phyloP scores from a whole-genome alignment of 2,888 invertebrate genomes.

The Pachydiplax longipennis region DNA sequence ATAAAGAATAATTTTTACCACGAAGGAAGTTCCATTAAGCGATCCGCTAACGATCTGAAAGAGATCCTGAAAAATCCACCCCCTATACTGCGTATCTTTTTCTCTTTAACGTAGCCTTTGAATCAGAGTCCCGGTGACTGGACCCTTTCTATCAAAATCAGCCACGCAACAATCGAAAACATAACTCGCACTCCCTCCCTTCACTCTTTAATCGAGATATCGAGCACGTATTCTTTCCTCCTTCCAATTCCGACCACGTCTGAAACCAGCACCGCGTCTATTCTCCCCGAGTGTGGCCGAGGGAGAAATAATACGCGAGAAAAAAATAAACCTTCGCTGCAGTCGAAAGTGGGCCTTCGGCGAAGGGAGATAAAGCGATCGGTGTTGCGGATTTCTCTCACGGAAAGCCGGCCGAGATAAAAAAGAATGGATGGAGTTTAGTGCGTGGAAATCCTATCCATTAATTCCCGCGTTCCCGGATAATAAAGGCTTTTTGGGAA shows the following conservation, averaged over 20 bases:
- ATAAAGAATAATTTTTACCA: too few relatives aligned
- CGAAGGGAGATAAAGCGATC: background rate
- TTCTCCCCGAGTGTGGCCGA: background rate
- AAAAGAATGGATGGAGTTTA: background rate
- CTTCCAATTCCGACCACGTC: background rate
- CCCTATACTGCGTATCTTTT: too few relatives aligned
- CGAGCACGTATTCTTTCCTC: background rate
- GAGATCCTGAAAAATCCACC: too few relatives aligned
- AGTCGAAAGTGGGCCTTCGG: background rate
- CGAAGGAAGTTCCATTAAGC: too few relatives aligned
- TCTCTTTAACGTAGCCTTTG: too few relatives aligned
- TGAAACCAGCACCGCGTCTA: background rate
- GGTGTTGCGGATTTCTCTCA: background rate
- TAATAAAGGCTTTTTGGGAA: background rate
- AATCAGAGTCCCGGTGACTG: too few relatives aligned
- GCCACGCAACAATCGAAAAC: background rate
- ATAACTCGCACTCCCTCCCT: background rate
- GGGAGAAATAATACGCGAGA: background rate
- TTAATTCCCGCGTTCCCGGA: background rate
- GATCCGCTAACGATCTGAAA: too few relatives aligned
- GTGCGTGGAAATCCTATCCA: background rate
- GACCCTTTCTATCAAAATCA: background rate
- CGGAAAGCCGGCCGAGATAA: background rate
- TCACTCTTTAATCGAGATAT: background rate
- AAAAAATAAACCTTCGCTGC: background rate